Conservation (phyloP, 2,797 vertebrate genomes). For the Macropodus opercularis region DNA sequence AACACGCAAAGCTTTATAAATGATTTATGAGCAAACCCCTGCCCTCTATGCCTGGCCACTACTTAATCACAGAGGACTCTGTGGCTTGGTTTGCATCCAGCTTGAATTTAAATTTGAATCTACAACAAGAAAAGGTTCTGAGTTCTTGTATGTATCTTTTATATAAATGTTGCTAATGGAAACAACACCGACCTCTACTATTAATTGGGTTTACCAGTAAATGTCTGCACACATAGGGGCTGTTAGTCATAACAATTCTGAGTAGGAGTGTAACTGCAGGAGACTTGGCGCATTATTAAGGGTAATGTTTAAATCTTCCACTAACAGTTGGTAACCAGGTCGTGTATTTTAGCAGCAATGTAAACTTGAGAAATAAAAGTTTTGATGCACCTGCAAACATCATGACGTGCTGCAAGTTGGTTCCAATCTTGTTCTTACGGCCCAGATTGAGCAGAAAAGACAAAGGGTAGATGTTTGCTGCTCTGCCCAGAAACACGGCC, state of each 20-base stretch:
- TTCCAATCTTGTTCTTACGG: constrained; percentile 92
- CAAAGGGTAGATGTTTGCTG: constrained; percentile 96
- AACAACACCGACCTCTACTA: constrained; percentile 10
- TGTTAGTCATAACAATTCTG: constrained; percentile 12
- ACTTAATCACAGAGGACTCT: too few species aligned
- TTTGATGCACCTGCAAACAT: constrained; percentile 92
- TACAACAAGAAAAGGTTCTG: too few species aligned
- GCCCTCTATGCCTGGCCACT: too few species aligned
- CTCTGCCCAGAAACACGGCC: constrained; percentile 95
- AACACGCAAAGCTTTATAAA: too few species aligned
- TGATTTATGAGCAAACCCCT: too few species aligned
- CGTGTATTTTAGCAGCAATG: not conserved
- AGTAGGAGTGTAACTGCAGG: not conserved
- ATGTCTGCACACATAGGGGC: not conserved
- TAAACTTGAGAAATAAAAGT: not conserved
- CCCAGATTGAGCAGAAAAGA: constrained; percentile 96
- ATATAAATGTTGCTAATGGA: too few species aligned
- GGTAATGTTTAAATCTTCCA: not conserved
- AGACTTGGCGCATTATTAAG: not conserved
- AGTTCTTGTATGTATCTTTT: too few species aligned
- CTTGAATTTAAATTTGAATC: too few species aligned
- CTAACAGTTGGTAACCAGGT: not conserved
- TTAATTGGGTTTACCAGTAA: constrained; percentile 4
- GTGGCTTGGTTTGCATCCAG: too few species aligned
- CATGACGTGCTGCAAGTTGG: constrained; percentile 97